These are phyloP conservation scores for Yoshiicerus persimilis DNA, from an alignment of 1,140 invertebrate genomes.

Conservation along the genomic window DNA sequence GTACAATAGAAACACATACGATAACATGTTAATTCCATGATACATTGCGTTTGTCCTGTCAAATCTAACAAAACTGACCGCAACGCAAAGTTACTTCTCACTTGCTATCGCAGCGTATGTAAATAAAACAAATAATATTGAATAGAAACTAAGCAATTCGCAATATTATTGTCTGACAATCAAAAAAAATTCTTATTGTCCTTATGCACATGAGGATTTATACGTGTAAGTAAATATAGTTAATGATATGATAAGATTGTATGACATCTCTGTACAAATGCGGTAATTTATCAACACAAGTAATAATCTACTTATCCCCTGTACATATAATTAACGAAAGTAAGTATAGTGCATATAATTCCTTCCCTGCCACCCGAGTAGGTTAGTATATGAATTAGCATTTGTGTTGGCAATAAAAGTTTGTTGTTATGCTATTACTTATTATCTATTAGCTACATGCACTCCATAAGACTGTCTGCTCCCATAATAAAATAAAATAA, in stretches of 20 bases:
- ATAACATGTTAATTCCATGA: background rate
- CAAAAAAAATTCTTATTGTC: background rate
- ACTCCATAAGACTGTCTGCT: background rate
- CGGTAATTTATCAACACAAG: background rate
- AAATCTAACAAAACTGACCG: background rate
- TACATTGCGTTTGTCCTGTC: background rate
- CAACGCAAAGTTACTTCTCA: background rate
- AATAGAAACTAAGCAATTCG: background rate
- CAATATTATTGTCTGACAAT: background rate
- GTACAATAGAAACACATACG: background rate
- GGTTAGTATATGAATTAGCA: background rate
- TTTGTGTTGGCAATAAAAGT: background rate
- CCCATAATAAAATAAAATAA: background rate
- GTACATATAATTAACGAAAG: background rate
- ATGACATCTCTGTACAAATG: background rate
- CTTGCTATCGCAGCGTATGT: background rate
- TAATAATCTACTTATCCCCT: background rate
- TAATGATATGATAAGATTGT: background rate
- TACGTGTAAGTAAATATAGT: background rate
- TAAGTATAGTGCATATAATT: background rate
- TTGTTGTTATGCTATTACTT: background rate
- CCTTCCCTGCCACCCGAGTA: background rate
- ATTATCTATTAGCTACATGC: background rate
- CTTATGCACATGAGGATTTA: no score
- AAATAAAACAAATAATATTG: background rate